Base-by-base conservation (phyloP, 2,113 vertebrate species). In the Vicugna pacos region DNA sequence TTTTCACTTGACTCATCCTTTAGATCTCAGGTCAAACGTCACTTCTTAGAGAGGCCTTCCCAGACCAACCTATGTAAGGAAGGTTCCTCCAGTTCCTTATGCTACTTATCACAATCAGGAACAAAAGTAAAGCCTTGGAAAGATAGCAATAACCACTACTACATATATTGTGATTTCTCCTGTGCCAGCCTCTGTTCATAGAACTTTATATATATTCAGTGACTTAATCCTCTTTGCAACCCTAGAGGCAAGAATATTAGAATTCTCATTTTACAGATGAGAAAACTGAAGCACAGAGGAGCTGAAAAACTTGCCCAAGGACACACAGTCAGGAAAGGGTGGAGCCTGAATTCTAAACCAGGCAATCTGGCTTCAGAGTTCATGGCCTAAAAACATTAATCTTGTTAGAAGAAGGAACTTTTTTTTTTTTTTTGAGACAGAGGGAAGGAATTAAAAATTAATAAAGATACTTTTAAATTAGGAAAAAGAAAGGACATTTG, bases 401-500 rank as follows among this genome's bases (percentile, higher is more conserved):
- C 12, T 79, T 83, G 30, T 46, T 87, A 42, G 32, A 93, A 67
- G 50, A 86, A 65, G 50, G 56, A 73, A 83, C 9, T 6, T 72
- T n/a, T 75, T 42, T 42, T 42, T 42, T 91, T 88, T 46, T 70
- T 89, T 62, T 48, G n/a, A 94, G 56, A 85, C 1, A 69, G 35
- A n/a, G 30, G 35, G 28, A 30, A 76, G 15, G 38, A 91, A 76
- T 38, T 62, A 62, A 92, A 75, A 26, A 67, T 88, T 46, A 91
- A 73, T 91, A 79, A 90, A 75, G 52, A 76, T 22, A 81, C 10
- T 64, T 77, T 94, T 94, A 92, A 95, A 87, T 54, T 54, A 93
- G 56, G 32, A 90, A 3, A 2, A 81, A 84, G 60, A n/a, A 89
- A 90, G 67, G 15, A 69, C n/a, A 75, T 81, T 50, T 92, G 26